phyloP scores from a whole-genome alignment of 2,113 vertebrate species.

The Hippocampus zosterae region DNA sequence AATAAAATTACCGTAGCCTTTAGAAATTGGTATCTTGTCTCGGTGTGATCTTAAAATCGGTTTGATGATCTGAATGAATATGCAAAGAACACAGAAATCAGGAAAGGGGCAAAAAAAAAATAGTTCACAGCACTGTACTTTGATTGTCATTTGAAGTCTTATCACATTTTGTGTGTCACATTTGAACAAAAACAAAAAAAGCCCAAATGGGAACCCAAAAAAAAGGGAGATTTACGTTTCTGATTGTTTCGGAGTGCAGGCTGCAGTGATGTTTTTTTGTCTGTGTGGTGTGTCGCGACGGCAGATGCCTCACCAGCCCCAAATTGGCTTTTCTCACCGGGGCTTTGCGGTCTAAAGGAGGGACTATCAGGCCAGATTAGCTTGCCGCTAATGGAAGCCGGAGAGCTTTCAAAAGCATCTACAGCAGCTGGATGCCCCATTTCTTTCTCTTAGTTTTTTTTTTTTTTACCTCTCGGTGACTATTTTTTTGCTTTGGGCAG shows the following conservation, averaged over 20 bases:
- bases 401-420: constrained; percentile 52
- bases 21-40: too few species aligned
- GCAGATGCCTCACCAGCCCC: constrained; percentile 42
- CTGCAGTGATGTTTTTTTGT: constrained; percentile 16
- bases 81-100: too few species aligned
- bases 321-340: constrained; percentile 61
- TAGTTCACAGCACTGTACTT: too few species aligned
- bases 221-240: neutral
- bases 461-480: constrained; percentile 22
- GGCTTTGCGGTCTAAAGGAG: constrained; percentile 64
- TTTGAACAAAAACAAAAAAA: neutral
- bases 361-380: constrained; percentile 62
- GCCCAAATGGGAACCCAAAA: neutral
- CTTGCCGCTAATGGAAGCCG: constrained; percentile 58
- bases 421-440: constrained; percentile 10
- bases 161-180: neutral
- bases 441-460: neutral
- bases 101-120: too few species aligned
- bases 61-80: too few species aligned
- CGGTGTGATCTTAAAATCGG: too few species aligned
- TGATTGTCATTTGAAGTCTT: neutral
- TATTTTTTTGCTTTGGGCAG: constrained; percentile 11
- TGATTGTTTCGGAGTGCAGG: neutral
- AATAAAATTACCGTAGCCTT: too few species aligned
- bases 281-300: constrained; percentile 20